These are phyloP conservation scores for Orthonevra nobilis DNA, from an alignment of 2,888 invertebrate genomes.

Conservation along the genomic window DNA sequence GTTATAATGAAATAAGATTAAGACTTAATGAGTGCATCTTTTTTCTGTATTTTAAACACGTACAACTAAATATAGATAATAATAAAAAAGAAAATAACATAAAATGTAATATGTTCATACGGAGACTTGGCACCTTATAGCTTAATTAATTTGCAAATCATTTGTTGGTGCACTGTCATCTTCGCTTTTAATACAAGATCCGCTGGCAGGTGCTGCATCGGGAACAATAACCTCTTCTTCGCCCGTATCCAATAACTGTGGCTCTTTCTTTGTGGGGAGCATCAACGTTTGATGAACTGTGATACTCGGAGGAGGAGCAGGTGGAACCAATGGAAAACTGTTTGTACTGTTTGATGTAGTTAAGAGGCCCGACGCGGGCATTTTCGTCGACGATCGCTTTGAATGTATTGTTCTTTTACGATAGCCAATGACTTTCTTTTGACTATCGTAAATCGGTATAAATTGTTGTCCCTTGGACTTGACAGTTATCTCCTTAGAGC, in stretches of 20 bases:
- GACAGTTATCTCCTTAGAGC: background rate
- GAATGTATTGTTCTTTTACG: slow-evolving; percentile 42
- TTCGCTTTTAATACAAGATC: slow-evolving; percentile 36
- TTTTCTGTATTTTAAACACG: no score
- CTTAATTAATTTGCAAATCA: background rate
- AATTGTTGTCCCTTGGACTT: slow-evolving; percentile 37
- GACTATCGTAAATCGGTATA: slow-evolving; percentile 60
- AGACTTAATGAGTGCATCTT: no score
- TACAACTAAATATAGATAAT: no score
- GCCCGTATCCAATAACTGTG: background rate
- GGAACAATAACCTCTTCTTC: slow-evolving; percentile 50
- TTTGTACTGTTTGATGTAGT: background rate
- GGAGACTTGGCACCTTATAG: no score
- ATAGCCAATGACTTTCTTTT: slow-evolving; percentile 58
- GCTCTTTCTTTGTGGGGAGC: slow-evolving; percentile 41
- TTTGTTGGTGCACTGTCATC: background rate
- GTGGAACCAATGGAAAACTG: background rate
- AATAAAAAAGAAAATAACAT: background rate
- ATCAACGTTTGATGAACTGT: background rate
- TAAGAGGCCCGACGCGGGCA: no score
- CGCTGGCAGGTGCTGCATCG: slow-evolving; percentile 17
- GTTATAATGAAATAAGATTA: no score
- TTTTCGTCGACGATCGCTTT: background rate
- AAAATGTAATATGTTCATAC: background rate
- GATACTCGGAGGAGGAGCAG: background rate